Evolutionary conservation across 2,113 vertebrate species (phyloP), one percentile per base, ranked within the genome.

Genomic region (Mixornis gularis): DNA sequence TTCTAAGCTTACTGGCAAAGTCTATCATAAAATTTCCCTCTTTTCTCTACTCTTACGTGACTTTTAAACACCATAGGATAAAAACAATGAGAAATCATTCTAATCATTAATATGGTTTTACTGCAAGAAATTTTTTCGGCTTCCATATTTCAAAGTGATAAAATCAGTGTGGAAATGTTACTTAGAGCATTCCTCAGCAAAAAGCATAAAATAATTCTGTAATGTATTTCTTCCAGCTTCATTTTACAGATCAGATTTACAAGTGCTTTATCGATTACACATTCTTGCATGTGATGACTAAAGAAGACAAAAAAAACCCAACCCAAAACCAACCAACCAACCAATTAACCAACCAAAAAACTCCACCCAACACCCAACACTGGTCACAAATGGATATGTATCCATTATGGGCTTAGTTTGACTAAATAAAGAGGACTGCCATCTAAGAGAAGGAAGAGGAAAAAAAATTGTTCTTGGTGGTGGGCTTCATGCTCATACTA

Each of bases 231-330:
- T 44, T 59, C 26, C 36, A 79, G 79, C 41, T 90, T 93, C 60
- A 93, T 91, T 90, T 94, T 90, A 91, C 62, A 83, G 73, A 82
- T 86, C 48, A 92, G 51, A 92, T 82, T 93, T 90, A 14, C 73
- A 91, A 87, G 34, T 73, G 38, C 53, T 93, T 94, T 77, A 71
- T 38, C 76, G 27, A 79, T 73, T 85, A 41, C 19, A 44, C 29
- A 18, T 48, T 72, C 49, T 56, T 22, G 53, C 13, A 56, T 13
- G 3, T 18, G 77, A 80, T 27, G 32, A 84, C 46, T 58, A 53
- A 14, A 62, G 10, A 71, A 27, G 25, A 14, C 3, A 30, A n/a
- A 34, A 46, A 17, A 46, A 36, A 44, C 30, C 52, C 13, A 49
- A 49, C 48, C 19, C 27, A 36, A 34, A 62, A 29, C 27, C 29